These are phyloP conservation scores for Seriola aureovittata DNA, from an alignment of 2,113 vertebrate genomes.

Conservation along the genomic window DNA sequence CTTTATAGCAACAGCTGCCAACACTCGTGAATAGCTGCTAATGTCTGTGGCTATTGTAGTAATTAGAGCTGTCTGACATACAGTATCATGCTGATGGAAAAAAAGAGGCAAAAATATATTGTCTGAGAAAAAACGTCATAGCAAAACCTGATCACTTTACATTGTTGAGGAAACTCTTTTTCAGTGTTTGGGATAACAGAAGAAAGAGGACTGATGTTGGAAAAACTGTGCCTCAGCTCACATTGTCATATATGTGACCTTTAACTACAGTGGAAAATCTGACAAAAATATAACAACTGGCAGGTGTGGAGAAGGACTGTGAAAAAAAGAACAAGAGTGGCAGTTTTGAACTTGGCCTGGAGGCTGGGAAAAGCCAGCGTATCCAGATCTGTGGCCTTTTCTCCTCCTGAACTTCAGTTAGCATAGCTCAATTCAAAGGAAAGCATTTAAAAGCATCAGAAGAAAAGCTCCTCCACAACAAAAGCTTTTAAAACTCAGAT, in stretches of 20 bases:
- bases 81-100: neutral
- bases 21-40: too few species aligned
- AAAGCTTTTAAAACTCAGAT: constrained; percentile 1
- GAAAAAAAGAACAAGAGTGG: neutral
- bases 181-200: neutral
- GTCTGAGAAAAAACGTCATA: neutral
- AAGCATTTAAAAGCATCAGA: neutral
- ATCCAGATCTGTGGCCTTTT: neutral
- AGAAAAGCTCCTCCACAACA: neutral
- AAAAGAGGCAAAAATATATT: accelerated
- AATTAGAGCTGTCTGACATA: neutral
- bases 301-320: neutral
- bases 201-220: neutral
- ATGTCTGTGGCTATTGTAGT: neutral
- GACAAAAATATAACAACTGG: neutral
- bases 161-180: neutral
- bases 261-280: neutral
- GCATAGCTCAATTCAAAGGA: neutral
- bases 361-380: neutral
- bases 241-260: neutral
- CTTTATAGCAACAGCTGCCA: accelerated
- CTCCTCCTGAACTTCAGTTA: neutral
- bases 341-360: neutral
- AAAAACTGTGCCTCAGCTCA: neutral
- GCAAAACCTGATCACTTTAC: neutral